These are phyloP conservation scores for Polylopha cassiicola DNA, from an alignment of 2,888 invertebrate genomes.

Conservation along the genomic window DNA sequence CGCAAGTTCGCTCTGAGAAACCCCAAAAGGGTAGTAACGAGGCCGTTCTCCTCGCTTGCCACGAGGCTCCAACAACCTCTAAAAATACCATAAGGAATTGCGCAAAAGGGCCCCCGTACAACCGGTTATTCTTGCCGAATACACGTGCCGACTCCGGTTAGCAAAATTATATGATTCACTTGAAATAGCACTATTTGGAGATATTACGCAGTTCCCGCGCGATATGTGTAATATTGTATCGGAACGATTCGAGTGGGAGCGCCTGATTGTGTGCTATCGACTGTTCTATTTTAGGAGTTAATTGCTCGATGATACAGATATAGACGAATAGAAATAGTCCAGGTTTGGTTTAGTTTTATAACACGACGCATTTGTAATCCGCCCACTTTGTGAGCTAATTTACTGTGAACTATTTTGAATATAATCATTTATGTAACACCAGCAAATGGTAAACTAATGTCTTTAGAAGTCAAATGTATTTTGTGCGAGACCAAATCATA, in stretches of 20 bases:
- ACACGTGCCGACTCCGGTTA: conserved; percentile 6
- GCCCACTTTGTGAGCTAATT: too few relatives aligned
- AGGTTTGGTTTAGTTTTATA: too few relatives aligned
- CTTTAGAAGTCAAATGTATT: too few relatives aligned
- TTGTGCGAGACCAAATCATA: too few relatives aligned
- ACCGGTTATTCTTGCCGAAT: conserved; percentile 5
- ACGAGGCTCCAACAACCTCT: background rate
- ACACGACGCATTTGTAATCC: too few relatives aligned
- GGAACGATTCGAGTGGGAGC: background rate
- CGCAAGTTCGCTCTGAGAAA: too few relatives aligned
- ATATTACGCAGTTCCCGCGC: conserved; percentile 10
- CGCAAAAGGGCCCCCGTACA: conserved; percentile 2
- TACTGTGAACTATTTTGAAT: too few relatives aligned
- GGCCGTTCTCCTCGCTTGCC: conserved; percentile 4
- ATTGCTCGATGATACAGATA: too few relatives aligned
- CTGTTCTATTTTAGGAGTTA: conserved; percentile 2
- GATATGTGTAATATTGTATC: background rate
- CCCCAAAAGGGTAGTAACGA: too few relatives aligned
- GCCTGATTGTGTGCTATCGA: background rate
- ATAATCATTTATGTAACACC: too few relatives aligned
- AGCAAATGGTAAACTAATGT: too few relatives aligned
- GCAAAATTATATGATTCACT: conserved; percentile 10
- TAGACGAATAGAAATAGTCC: too few relatives aligned
- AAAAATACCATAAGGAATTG: conserved; percentile 1
- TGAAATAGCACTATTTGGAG: conserved; percentile 13